Evolutionary conservation across 2,113 vertebrate genomes (phyloP), one percentile per base, ranked within the genome.

Genomic region (Andinoacara biseriatus): DNA sequence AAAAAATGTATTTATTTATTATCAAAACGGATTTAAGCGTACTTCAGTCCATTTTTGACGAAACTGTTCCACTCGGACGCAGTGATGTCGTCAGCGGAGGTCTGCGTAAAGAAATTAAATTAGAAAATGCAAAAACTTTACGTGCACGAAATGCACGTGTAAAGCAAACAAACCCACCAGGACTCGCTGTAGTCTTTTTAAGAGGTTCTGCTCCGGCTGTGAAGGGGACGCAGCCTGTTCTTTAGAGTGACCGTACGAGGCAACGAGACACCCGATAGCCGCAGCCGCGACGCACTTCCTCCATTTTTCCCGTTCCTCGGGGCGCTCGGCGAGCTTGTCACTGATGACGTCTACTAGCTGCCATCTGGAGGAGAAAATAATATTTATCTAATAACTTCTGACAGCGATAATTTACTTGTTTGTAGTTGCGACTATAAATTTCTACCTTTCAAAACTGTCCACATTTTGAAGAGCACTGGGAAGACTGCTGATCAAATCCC

Each of bases 41-140:
- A 96, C 96, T 95, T 99, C 33, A 99, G 96, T 78, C 98, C 98
- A 0, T 82, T 88, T 92, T 97, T 99, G 84, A 99, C 94, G 83
- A 99, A 93, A 85, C 38, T 93, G 90, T 97, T 96, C 98, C 98
- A 99, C 5, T 97, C 96, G 17, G 89, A 89, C 40, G 96, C 93
- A 56, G 92, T 82, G 74, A 98, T 83, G 43, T 96, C 94, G 20
- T 90, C 92, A 74, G 95, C 74, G 7, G 88, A 80, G 5, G 24
- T 59, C 98, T 99, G 91, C 0, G 58, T 7, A 72, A 87, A 83
- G 35, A 78, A 33, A 4, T n/a, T 15, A 58, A 29, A 79, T 63
- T 18, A 52, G 22, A 18, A 59, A 67, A 58, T 17, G 11, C 20
- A 40, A 56, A 1, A 77, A 49, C 5, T 61, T 49, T 5, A 22